These are phyloP conservation scores for Gastracanthus pulcherrimus DNA, from an alignment of 2,888 invertebrate genomes.

Conservation along the genomic window DNA sequence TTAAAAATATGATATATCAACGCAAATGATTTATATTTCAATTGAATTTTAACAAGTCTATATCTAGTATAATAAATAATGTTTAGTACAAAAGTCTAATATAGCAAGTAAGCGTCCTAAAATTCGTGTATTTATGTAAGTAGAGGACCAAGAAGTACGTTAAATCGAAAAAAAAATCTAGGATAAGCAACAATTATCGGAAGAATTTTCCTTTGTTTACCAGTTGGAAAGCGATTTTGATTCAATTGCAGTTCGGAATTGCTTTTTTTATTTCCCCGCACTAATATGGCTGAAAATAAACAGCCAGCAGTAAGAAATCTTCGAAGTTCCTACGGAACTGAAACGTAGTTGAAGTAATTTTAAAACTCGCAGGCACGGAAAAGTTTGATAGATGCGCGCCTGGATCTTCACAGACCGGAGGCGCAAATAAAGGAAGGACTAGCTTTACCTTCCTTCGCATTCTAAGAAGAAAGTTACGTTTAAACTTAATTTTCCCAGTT, in stretches of 20 bases:
- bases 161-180: not conserved
- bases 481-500: not conserved
- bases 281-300: not conserved
- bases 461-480: not conserved
- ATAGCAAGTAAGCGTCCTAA: too few relatives aligned
- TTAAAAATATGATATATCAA: too few relatives aligned
- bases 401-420: not conserved
- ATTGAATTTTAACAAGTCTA: too few relatives aligned
- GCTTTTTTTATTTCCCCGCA: not conserved
- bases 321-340: not conserved
- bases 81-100: too few relatives aligned
- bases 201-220: not conserved
- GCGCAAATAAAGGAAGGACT: not conserved
- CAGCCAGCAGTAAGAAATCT: not conserved
- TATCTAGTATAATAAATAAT: too few relatives aligned
- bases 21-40: too few relatives aligned
- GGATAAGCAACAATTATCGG: not conserved
- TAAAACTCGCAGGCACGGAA: not conserved
- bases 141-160: too few relatives aligned
- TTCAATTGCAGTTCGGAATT: not conserved
- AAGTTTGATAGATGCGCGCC: slow-evolving; percentile 21
- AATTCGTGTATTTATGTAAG: too few relatives aligned
- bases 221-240: not conserved
- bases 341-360: slow-evolving; percentile 8
- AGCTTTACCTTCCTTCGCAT: not conserved